Evolutionary conservation across 1,140 invertebrate species (phyloP), one percentile per base, ranked within the genome.

Genomic region (Drosophila pseudoobscura): DNA sequence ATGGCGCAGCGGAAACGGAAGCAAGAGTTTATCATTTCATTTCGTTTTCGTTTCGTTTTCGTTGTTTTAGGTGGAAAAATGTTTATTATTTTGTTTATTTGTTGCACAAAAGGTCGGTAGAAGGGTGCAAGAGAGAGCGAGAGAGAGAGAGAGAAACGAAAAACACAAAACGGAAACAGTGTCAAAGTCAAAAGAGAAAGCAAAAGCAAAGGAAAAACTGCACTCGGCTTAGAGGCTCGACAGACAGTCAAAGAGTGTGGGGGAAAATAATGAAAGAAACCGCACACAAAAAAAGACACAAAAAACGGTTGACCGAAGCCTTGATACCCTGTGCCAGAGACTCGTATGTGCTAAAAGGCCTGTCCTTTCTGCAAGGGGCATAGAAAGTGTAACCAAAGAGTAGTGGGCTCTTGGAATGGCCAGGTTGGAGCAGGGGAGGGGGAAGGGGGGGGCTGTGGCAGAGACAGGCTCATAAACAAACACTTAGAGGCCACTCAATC

Each of bases 1-100:
- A 82, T 90, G 83, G 88, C 89, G 80, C 88, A 88, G 89, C 89
- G 89, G 89, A 90, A 90, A 90, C 89, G 89, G 89, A 90, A 90
- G 89, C 75, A 69, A 73, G 75, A 88, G 78, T 83, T 79, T 78
- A 83, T 75, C 78, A 68, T 85, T 71, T 74, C 45, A 58, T 78
- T 56, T 78, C 63, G 43, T 53, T 65, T 50, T 64, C 39, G 3
- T 47, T 43, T 39, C 29, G 29, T 31, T 35, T 35, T 39, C 9
- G 35, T 35, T 35, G 31, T 39, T 39, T 39, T 13, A 39, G 35
- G 31, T 22, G 58, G 39, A 31, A 20, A 50, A 39, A 29, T 45
- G 22, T 62, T 20, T 46, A 53, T 55, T 64, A 53, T 53, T 60
- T 75, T 47, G 26, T 54, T 68, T 56, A 43, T 39, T 76, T 76